phyloP scores from a whole-genome alignment of 2,113 vertebrate species.

The Amphiprion ocellaris region DNA sequence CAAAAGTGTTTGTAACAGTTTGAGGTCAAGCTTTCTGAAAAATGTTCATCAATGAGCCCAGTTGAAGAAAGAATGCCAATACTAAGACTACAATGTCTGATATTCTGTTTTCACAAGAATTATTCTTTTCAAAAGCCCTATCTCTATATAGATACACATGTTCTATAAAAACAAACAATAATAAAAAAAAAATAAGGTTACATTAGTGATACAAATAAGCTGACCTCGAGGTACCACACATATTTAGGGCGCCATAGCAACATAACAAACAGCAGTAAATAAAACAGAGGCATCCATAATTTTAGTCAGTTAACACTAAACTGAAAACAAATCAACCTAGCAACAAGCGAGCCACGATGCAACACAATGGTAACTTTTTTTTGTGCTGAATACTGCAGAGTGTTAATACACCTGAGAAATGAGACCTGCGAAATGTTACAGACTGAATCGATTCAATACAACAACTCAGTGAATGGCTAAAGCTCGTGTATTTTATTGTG shows the following conservation, averaged over 20 bases:
- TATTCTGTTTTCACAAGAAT: conserved; percentile 1
- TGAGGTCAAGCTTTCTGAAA: background rate
- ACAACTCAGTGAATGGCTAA: conserved; percentile 11
- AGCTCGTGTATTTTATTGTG: conserved; percentile 20
- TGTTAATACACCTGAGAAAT: conserved; percentile 47
- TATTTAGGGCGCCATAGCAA: conserved; percentile 46
- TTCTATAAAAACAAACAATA: background rate
- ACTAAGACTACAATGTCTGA: background rate
- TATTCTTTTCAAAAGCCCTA: background rate
- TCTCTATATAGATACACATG: background rate
- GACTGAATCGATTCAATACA: conserved; percentile 16
- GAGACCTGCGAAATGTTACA: conserved; percentile 16
- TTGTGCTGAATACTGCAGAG: conserved; percentile 15
- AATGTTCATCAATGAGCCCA: conserved; percentile 5
- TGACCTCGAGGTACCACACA: conserved; percentile 31
- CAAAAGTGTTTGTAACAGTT: background rate
- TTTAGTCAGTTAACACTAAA: conserved; percentile 25
- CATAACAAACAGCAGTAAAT: conserved; percentile 7
- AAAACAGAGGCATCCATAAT: conserved; percentile 19
- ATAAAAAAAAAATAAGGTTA: conserved; percentile 23
- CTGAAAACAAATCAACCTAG: conserved; percentile 17
- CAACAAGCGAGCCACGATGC: conserved; percentile 6
- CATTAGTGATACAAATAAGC: conserved; percentile 41
- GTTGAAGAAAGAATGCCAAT: background rate
- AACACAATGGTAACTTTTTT: conserved; percentile 23